Base-by-base conservation (phyloP, 2,888 invertebrate species). In the Blera fallax region DNA sequence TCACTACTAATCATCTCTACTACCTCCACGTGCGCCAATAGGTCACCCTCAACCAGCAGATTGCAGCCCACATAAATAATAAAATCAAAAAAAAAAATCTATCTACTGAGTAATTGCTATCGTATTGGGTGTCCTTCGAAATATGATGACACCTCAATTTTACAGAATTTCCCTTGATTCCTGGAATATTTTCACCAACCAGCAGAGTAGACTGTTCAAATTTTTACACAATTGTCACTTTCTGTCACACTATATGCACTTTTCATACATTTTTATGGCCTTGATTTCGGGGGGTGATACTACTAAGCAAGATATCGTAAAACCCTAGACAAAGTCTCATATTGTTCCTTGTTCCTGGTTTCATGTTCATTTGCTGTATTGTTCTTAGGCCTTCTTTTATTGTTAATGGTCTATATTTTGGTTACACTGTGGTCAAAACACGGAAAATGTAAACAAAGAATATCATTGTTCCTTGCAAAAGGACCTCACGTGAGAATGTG, bases 341-440 rank as follows among this genome's bases (percentile, higher is more conserved):
- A 85, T 85, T 81, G 85, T 81, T 65, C 64, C 29, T 29, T 7
- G 40, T 24, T 78, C 54, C 34, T 32, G 70, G 70, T 54, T 67
- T 72, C 62, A 67, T 77, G 67, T 85, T 85, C 77, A 85, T 81
- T 81, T 85, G 45, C 54, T 72, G 76, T 43, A 58, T 81, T 81
- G 76, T 85, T 85, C 81, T 77, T 56, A 56, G 48, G 48, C 34
- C 84, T 56, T 78, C 27, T 37, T 45, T 37, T 32, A 87, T 72
- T 88, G 70, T 82, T 54, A 84, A 84, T 54, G 87, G 88, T 85
- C 87, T 87, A 88, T 88, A 88, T 89, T 90, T 90, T 90, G 90
- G 91, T 90, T 90, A 89, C 88, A 89, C 88, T 91, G 90, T 89
- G 91, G 91, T 91, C 91, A 91, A 90, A 91, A 91, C 90, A 91